A percentile compares a stretch with the other conserved stretches of the same genome.
Evolutionary conservation across 2,113 vertebrate species (phyloP).

Genomic region (Choloepus hoffmanni): DNA sequence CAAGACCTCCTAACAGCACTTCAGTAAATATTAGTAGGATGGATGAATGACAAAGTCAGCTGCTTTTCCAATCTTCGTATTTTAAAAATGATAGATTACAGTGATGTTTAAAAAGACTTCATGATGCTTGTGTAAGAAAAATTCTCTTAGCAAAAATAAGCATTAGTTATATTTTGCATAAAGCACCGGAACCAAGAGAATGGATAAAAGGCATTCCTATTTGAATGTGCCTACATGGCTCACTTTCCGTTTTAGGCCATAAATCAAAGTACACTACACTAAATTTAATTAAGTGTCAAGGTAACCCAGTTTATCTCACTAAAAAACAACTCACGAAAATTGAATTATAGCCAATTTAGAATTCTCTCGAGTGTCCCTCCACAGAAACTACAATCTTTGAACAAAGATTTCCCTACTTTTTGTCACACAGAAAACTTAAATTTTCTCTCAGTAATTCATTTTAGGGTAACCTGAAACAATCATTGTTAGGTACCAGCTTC

Average conservation of each 20-base stretch:
- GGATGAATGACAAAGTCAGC: neutral
- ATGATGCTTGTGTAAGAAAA: slow-evolving; percentile 40
- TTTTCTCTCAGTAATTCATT: slow-evolving; percentile 33
- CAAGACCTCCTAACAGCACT: neutral
- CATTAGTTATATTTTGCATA: slow-evolving; percentile 9
- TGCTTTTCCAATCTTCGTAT: neutral
- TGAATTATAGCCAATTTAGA: slow-evolving; percentile 59
- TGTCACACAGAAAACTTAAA: slow-evolving; percentile 19
- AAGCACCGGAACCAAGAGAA: neutral
- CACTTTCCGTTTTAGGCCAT: slow-evolving; percentile 53
- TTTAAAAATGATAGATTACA: neutral
- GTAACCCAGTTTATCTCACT: slow-evolving; percentile 74
- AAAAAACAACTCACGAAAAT: slow-evolving; percentile 68
- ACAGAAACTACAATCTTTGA: neutral
- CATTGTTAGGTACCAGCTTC: neutral
- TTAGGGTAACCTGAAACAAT: slow-evolving; percentile 42
- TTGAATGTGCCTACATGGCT: neutral
- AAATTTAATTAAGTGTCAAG: slow-evolving; percentile 70
- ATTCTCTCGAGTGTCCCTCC: slow-evolving; percentile 44
- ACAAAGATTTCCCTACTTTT: slow-evolving; percentile 3
- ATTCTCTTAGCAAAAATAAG: slow-evolving; percentile 23
- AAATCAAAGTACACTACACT: slow-evolving; percentile 63
- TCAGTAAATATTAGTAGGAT: neutral
- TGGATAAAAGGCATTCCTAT: neutral
- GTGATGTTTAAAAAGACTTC: neutral